Evolutionary conservation across 2,888 invertebrate species (phyloP), one percentile per base, ranked within the genome.

Genomic region (Cataglyphis livida): DNA sequence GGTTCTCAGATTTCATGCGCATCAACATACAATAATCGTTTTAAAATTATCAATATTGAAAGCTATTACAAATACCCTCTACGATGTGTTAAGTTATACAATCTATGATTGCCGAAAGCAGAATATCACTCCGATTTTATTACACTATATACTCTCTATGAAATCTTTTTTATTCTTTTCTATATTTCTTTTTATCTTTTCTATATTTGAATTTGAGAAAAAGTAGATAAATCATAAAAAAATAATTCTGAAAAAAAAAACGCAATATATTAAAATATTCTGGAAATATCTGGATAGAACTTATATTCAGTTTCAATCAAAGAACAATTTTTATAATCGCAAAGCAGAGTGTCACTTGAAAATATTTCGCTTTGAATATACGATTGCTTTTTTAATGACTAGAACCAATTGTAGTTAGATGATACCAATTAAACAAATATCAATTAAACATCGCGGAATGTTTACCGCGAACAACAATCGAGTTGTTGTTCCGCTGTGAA

Each of bases 381-480:
- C 7, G 59, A 18, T 70, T 51, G 32, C 51, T 35, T 70, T 28
- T 3, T 25, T 25, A 44, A 59, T 44, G 35, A 59, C 10, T 35
- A 71, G 12, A 79, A 21, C 6, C 44, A 25, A 59, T 38, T 15
- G 12, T 38, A 48, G 25, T 51, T 32, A 51, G 41, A 12, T 61
- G 12, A 71, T 25, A 25, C 35, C 41, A 21, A 41, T 18, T 25
- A 25, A 25, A 25, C 25, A 25, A 25, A 25, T 35, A 66, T 70
- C 44, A 71, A 68, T 44, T 44, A 10, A 71, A 79, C 59, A 79
- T 48, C 44, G 41, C 18, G 12, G 35, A 61, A 48, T 76, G n/a
- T 76, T 76, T 57, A 25, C 44, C 44, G 12, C 57, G 32, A 59
- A 79, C 25, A 25, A 78, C 44, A 78, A 71, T 59, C 71, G 59